Evolutionary conservation across 64 coral and sea anemone species (phyloP).

Genomic region (Cladopsammia gracilis): DNA sequence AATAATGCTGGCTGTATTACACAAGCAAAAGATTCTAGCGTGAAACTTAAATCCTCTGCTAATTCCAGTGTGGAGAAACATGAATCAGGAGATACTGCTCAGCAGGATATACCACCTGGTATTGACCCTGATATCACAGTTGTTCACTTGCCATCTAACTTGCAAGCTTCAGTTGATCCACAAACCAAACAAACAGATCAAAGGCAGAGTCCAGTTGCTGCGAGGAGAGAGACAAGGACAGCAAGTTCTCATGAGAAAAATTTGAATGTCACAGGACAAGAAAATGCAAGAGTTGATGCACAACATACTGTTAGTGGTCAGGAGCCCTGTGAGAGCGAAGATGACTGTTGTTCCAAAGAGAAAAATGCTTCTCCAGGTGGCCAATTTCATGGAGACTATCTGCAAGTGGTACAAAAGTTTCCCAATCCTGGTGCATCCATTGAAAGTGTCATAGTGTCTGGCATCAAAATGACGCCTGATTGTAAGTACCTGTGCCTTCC

Average conservation of each 20-base stretch:
- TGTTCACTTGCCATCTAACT: constrained; percentile 26
- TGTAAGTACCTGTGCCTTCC: constrained; percentile 1
- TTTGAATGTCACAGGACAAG: not conserved
- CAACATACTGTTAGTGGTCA: not conserved
- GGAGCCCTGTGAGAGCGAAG: not conserved
- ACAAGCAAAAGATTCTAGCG: not conserved
- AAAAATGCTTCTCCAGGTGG: not conserved
- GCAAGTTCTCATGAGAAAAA: not conserved
- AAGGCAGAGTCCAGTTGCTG: not conserved
- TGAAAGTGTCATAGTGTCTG: constrained; percentile 18
- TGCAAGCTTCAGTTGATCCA: not conserved
- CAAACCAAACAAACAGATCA: not conserved
- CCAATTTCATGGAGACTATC: not conserved
- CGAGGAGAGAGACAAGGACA: not conserved
- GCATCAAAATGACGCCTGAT: constrained; percentile 46
- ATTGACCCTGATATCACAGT: constrained; percentile 47
- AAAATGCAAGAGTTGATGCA: not conserved
- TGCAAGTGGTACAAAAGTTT: not conserved
- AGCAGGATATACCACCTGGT: constrained; percentile 15
- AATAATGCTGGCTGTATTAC: not conserved
- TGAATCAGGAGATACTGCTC: not conserved
- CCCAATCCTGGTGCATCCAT: not conserved
- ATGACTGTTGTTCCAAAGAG: not conserved
- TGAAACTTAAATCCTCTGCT: not conserved
- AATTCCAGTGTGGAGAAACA: not conserved